Percentiles rank a stretch among this genome's conserved stretches.
phyloP scores from a whole-genome alignment of 92 coral and sea anemone genomes.

The Nematostella vectensis region DNA sequence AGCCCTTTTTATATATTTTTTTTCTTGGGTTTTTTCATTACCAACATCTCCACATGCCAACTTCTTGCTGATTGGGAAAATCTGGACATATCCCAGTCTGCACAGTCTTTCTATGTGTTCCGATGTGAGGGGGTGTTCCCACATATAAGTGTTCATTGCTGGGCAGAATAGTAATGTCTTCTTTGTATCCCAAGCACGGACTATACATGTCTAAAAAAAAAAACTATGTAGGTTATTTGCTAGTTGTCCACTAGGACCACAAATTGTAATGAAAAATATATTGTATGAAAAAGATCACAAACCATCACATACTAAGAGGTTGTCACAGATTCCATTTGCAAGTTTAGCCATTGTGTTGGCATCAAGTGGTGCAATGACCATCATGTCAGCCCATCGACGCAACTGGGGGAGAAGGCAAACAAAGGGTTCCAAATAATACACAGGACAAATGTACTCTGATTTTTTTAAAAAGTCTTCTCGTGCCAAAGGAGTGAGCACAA shows the following conservation, averaged over 20 bases:
- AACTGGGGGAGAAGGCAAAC: conserved; percentile 34
- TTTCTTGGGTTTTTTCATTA: conserved; percentile 12
- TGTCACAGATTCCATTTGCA: conserved; percentile 85
- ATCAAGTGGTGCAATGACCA: conserved; percentile 92
- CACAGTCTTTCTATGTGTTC: conserved; percentile 57
- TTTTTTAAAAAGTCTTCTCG: background rate
- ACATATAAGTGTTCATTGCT: conserved; percentile 95
- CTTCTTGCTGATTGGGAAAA: conserved; percentile 70
- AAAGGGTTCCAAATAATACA: no score
- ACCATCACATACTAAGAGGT: conserved; percentile 61
- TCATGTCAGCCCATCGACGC: conserved; percentile 89
- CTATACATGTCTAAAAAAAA: conserved; percentile 62
- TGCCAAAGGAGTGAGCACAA: background rate
- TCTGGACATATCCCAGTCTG: conserved; percentile 48
- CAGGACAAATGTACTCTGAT: background rate
- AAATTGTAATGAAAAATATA: no score
- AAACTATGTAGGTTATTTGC: background rate
- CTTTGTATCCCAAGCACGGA: conserved; percentile 82
- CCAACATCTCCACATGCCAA: conserved; percentile 93
- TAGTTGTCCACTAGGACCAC: no score
- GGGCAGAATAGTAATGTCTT: conserved; percentile 83
- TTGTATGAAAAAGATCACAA: no score
- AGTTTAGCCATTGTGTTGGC: conserved; percentile 96
- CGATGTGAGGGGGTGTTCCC: conserved; percentile 84
- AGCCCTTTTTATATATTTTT: no score